Percentiles rank a stretch among this genome's conserved stretches.
Evolutionary conservation across 1,140 invertebrate species (phyloP).

Genomic region (Aphaenogaster floridana): DNA sequence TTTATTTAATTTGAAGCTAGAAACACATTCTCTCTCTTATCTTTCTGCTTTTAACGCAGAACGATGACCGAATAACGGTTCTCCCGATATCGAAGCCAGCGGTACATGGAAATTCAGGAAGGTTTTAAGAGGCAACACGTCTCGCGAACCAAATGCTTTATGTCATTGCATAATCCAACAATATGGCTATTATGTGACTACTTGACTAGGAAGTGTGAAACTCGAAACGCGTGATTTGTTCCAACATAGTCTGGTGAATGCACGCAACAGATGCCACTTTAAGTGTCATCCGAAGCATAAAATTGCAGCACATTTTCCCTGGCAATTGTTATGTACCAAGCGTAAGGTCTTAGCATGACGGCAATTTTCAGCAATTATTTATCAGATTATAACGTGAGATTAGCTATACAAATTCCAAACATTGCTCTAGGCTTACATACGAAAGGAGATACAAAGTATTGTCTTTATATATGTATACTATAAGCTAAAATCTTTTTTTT

Average conservation of each 20-base stretch:
- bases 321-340: not conserved
- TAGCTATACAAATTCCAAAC: not conserved
- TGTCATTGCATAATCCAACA: constrained; percentile 32
- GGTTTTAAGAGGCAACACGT: not conserved
- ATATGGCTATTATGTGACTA: constrained; percentile 36
- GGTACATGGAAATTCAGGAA: not conserved
- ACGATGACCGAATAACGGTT: not conserved
- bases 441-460: not conserved
- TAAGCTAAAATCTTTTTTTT: not conserved
- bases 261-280: constrained; percentile 13
- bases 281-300: constrained; percentile 3
- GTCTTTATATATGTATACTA: not conserved
- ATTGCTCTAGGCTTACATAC: not conserved
- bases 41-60: not conserved
- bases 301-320: not conserved
- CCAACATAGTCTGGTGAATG: not conserved
- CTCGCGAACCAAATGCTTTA: not conserved
- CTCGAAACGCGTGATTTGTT: constrained; percentile 22
- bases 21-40: not conserved
- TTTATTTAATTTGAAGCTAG: not conserved
- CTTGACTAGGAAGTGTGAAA: constrained; percentile 36
- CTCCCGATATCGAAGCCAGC: not conserved
- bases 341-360: not conserved
- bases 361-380: constrained; percentile 10
- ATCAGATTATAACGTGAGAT: not conserved